Conservation (phyloP, 2,888 invertebrate species). For the Ephialtes manifestator region DNA sequence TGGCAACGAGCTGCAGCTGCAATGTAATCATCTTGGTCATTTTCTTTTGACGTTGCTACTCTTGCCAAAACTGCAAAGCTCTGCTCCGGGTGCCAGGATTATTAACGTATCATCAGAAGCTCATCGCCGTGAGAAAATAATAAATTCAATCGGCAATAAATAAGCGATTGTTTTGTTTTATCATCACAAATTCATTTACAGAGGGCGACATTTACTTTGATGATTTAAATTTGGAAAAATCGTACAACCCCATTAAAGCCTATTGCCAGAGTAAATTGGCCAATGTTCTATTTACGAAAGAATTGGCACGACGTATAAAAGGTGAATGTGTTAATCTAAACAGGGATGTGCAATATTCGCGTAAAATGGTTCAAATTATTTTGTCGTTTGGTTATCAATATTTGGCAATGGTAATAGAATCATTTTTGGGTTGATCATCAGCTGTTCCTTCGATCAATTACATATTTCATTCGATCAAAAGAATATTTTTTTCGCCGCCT, state of each 20-base stretch:
- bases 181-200: conserved; percentile 76
- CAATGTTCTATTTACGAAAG: conserved; percentile 91
- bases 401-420: too few species aligned
- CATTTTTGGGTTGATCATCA: too few species aligned
- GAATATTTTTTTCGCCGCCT: too few species aligned
- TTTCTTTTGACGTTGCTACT: conserved; percentile 89
- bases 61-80: conserved; percentile 88
- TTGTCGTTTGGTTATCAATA: too few species aligned
- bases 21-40: conserved; percentile 90
- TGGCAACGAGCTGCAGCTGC: conserved; percentile 90
- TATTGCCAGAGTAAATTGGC: conserved; percentile 93
- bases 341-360: too few species aligned
- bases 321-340: conserved; percentile 78
- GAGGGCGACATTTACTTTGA: conserved; percentile 88
- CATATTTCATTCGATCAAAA: too few species aligned
- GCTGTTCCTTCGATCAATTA: too few species aligned
- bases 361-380: too few species aligned
- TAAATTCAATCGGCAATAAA: background rate
- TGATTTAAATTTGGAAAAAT: conserved; percentile 91
- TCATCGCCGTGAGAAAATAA: conserved; percentile 85
- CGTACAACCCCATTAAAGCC: conserved; percentile 89
- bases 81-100: conserved; percentile 85
- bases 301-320: conserved; percentile 89
- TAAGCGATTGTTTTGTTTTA: background rate
- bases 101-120: conserved; percentile 89